These are phyloP conservation scores for Agonopterix alstromeriana DNA, from an alignment of 2,888 invertebrate genomes.

Conservation along the genomic window DNA sequence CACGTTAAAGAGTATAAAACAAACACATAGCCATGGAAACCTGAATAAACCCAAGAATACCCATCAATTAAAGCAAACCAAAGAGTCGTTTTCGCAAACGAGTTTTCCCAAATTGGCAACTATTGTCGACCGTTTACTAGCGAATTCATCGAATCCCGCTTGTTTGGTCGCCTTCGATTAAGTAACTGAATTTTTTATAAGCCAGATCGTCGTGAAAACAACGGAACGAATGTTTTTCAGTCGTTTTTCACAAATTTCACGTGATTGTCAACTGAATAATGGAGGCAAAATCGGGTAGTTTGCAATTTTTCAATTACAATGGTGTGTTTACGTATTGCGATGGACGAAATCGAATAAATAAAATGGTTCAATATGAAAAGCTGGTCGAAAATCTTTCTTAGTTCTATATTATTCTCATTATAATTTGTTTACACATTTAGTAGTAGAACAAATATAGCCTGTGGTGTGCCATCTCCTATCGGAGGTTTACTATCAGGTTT, in stretches of 20 bases:
- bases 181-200: conserved; percentile 64
- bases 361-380: no score
- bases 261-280: conserved; percentile 72
- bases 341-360: not conserved
- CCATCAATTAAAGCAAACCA: not conserved
- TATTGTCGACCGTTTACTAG: conserved; percentile 44
- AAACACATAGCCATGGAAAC: no score
- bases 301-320: conserved; percentile 69
- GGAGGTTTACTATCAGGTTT: no score
- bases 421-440: no score
- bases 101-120: conserved; percentile 38
- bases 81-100: conserved; percentile 23
- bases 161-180: conserved; percentile 64
- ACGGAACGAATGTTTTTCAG: conserved; percentile 56
- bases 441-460: no score
- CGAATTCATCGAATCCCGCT: conserved; percentile 41
- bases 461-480: no score
- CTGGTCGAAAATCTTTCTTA: no score
- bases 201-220: conserved; percentile 56
- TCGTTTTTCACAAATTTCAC: conserved; percentile 66
- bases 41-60: no score
- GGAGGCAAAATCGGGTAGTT: conserved; percentile 49
- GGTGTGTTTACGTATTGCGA: conserved; percentile 26
- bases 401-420: no score
- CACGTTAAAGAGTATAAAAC: no score